Base-by-base conservation (phyloP, 2,113 vertebrate genomes). In the Aegotheles bennettii region DNA sequence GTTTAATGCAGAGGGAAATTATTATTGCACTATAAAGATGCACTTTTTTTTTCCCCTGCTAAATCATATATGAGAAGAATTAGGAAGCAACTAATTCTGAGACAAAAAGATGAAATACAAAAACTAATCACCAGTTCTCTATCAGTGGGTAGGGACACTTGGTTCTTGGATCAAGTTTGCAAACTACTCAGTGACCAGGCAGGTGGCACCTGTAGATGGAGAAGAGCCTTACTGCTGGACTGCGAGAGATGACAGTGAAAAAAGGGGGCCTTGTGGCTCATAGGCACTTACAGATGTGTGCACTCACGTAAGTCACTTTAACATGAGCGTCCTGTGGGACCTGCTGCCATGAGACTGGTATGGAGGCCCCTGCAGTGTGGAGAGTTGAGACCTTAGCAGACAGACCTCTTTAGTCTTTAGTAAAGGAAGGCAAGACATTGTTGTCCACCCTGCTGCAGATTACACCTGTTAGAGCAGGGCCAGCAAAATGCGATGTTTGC, bases 251-350 rank as follows among this genome's bases (percentile, higher is more conserved):
- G n/a, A 8, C 13, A 26, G 43, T 17, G 26, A 53, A 54, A 28
- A 67, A 42, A 78, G 9, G 14, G 10, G 10, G 3, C 53, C 8
- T 43, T 31, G 16, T 14, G 13, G 31, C 20, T 81, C 7, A 0
- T 31, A 60, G 23, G 13, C 64, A 19, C 42, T 21, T 23, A 18
- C 19, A 54, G 35, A 42, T 8, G 12, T 5, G 11, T 23, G 7
- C 6, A 3, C 20, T 48, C 15, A n/a, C n/a, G n/a, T n/a, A n/a
- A n/a, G n/a, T n/a, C n/a, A n/a, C 38, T 61, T 64, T n/a, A 28
- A 7, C 0, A 0, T 26, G 29, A 29, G 16, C 3, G 7, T 19
- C 17, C 35, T 36, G 28, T 28, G n/a, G 28, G 25, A 45, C 31
- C 28, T 64, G 36, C 40, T 81, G 69, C 56, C 10, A 6, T 35